Evolutionary conservation across 1,140 invertebrate species (phyloP), one percentile per base, ranked within the genome.

Genomic region (Zelostemma sp.): DNA sequence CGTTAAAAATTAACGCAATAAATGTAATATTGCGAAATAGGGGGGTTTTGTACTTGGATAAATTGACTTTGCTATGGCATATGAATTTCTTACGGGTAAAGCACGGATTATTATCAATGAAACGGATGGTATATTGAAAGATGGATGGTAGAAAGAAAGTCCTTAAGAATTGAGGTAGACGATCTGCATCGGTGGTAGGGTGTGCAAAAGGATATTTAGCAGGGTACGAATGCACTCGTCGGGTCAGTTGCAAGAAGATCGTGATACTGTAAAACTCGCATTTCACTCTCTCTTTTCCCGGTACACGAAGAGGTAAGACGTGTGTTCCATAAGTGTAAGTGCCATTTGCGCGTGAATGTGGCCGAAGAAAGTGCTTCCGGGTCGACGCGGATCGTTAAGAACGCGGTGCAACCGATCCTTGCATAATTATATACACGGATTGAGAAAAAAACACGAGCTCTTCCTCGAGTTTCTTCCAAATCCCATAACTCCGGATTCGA

Each of bases 321-420:
- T 53, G 57, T 50, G 48, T 31, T 12, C 19, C 16, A 33, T 50
- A 28, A 41, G 19, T n/a, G 55, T 62, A 65, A 56, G 65, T 40
- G 72, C 55, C n/a, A 68, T 76, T n/a, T 79, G n/a, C n/a, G 66
- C 72, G 61, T 72, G 73, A 76, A 73, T 50, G 53, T 49, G 40
- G 14, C 50, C 11, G 63, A 79, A 76, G 76, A 79, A 79, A 75
- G 76, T 78, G 69, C 49, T 78, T 80, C 78, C 78, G 78, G 61
- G 73, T 77, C 48, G 50, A 14, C 9, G 41, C 14, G 33, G 17
- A 38, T 55, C 51, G 62, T 73, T 25, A 25, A 25, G 21, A 8
- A n/a, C n/a, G n/a, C n/a, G n/a, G n/a, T n/a, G n/a, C n/a, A n/a
- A n/a, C n/a, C n/a, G n/a, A n/a, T n/a, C n/a, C 21, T 25, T 69